phyloP scores from a whole-genome alignment of 2,888 invertebrate genomes.

The Dolichopus griseipennis region DNA sequence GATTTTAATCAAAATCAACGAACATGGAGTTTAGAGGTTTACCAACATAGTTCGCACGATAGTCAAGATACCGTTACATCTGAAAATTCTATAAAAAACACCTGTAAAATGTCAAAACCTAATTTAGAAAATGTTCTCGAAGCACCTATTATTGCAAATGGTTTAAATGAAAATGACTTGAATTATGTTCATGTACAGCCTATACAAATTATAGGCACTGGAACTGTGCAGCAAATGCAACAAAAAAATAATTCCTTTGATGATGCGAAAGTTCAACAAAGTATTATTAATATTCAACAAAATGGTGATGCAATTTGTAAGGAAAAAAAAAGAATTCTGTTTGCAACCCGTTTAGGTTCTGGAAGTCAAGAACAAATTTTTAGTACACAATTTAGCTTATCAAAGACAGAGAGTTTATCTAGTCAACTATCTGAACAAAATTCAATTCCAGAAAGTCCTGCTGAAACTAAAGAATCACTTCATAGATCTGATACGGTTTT shows the following conservation, averaged over 20 bases:
- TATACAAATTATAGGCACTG: background rate
- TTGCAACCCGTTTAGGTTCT: slow-evolving; percentile 57
- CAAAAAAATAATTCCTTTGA: background rate
- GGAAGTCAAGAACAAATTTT: slow-evolving; percentile 60
- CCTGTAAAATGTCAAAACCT: slow-evolving; percentile 26
- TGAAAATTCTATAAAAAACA: slow-evolving; percentile 28
- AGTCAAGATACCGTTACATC: slow-evolving; percentile 48
- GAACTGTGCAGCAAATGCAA: background rate
- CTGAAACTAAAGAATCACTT: slow-evolving; percentile 24
- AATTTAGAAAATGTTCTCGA: slow-evolving; percentile 30
- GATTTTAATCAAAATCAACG: slow-evolving; percentile 30
- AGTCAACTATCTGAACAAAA: slow-evolving; percentile 51
- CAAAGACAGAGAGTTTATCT: slow-evolving; percentile 55
- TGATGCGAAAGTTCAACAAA: slow-evolving; percentile 24
- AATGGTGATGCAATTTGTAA: slow-evolving; percentile 31
- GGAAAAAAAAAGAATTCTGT: slow-evolving; percentile 49
- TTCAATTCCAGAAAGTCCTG: slow-evolving; percentile 27
- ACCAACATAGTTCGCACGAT: slow-evolving; percentile 43
- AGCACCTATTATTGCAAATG: slow-evolving; percentile 30
- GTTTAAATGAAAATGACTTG: slow-evolving; percentile 19
- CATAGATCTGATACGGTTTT: slow-evolving; percentile 38
- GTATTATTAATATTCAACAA: slow-evolving; percentile 14
- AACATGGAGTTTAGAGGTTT: slow-evolving; percentile 39
- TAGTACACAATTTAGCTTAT: slow-evolving; percentile 55
- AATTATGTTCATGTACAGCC: background rate